Evolutionary conservation across 2,113 vertebrate species (phyloP), one percentile per base, ranked within the genome.

Genomic region (Chaetodon auriga): DNA sequence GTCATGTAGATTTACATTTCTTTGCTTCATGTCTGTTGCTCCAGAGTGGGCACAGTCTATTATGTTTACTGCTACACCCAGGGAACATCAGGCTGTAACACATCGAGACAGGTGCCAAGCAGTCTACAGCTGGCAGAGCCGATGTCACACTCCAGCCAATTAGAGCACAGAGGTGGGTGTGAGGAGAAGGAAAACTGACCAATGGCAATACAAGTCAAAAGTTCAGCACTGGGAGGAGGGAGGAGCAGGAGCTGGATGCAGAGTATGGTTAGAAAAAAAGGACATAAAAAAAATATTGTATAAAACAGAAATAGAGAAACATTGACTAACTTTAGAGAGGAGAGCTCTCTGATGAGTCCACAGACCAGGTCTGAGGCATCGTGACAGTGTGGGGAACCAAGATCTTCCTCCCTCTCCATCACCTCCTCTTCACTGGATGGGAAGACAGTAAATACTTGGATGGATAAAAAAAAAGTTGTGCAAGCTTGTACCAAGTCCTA

Each of bases 301-400:
- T 3, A 55, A 45, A 21, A 49, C 21, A 3, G 9, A 19, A 54
- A 54, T 53, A 4, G 12, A 4, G 12, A 25, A 54, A 0, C 14
- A 18, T 63, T 35, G 45, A 74, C 96, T 94, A 78, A 98, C 97
- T 98, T 98, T 30, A 97, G 89, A 68, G 93, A 95, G 68, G 97
- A 97, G 51, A 98, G 96, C 79, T 98, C 97, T 30, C 90, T 58
- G 68, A 96, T 90, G 0, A 98, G 95, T 12, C 97, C 97, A 2
- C 89, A 91, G 58, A 98, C 80, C 0, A 95, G 85, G 2, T 92
- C 83, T 5, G 96, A 95, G 2, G 94, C 96, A 0, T 97, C 95
- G 49, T 77, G 75, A 21, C 61, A 12, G 62, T 63, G 61, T 53
- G 49, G 13, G 1, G 21, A 75, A 68, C 64, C 69, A 45, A 46